Conservation (phyloP, 2,113 vertebrate genomes). For the Neodon shergylaensis region DNA sequence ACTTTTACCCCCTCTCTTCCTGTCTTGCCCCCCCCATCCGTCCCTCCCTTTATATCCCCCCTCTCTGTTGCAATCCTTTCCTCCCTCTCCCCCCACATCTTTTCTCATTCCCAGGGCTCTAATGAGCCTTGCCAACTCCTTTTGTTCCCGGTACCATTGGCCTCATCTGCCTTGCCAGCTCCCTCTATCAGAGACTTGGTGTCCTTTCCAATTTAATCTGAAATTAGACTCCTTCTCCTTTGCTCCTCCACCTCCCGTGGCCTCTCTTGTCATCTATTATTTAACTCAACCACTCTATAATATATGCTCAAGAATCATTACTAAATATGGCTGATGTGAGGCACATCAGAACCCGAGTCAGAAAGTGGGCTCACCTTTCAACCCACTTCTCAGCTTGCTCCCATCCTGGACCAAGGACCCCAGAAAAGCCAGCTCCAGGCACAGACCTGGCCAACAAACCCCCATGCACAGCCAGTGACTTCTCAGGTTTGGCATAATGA, state of each 20-base stretch:
- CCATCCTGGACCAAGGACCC: not conserved
- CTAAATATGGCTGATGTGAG: slow-evolving; percentile 41
- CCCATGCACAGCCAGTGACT: not conserved
- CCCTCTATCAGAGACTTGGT: not conserved
- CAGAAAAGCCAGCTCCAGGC: no score
- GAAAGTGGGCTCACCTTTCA: slow-evolving; percentile 7
- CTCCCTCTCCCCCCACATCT: not conserved
- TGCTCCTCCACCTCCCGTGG: slow-evolving; percentile 23
- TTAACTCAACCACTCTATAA: slow-evolving; percentile 62
- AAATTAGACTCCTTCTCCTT: slow-evolving; percentile 63
- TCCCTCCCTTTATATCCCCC: no score
- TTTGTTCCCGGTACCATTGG: not conserved
- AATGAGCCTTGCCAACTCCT: not conserved
- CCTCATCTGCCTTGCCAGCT: not conserved
- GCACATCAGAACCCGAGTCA: slow-evolving; percentile 45
- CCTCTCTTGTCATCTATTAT: slow-evolving; percentile 76
- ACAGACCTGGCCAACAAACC: not conserved
- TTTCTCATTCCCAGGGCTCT: not conserved
- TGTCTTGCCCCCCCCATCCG: not conserved
- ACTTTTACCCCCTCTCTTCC: not conserved
- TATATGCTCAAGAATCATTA: slow-evolving; percentile 49
- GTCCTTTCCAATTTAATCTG: slow-evolving; percentile 65
- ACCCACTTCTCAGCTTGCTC: not conserved
- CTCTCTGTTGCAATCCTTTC: not conserved
- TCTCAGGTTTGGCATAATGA: not conserved